phyloP scores from a whole-genome alignment of 2,113 vertebrate genomes.

The Chaetodon auriga region DNA sequence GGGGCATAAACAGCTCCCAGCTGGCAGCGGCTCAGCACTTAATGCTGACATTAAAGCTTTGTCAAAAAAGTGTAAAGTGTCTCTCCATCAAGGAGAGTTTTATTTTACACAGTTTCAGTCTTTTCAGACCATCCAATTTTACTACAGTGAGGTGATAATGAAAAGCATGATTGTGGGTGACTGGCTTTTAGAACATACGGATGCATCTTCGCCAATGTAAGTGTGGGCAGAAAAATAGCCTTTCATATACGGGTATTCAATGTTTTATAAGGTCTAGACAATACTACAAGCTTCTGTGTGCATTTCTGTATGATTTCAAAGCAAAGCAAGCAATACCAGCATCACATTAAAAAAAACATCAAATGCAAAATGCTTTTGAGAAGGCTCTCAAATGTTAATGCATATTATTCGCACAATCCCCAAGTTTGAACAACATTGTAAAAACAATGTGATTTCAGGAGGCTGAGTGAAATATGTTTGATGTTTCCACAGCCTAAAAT shows the following conservation, averaged over 20 bases:
- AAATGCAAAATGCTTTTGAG: neutral
- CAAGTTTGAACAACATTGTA: neutral
- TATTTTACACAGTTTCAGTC: conserved; percentile 61
- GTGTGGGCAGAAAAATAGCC: conserved; percentile 37
- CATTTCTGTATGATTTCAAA: conserved; percentile 13
- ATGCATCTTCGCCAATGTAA: conserved; percentile 22
- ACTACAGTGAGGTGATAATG: conserved; percentile 60
- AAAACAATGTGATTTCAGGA: conserved; percentile 12
- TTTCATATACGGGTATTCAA: conserved; percentile 22
- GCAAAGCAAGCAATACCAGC: neutral
- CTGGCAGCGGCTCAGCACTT: conserved; percentile 75
- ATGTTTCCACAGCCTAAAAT: neutral
- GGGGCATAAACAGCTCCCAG: conserved; percentile 74
- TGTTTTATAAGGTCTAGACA: conserved; percentile 15
- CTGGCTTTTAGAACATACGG: conserved; percentile 56
- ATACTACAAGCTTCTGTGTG: neutral
- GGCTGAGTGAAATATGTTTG: neutral
- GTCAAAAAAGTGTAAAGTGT: conserved; percentile 69
- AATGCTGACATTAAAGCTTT: conserved; percentile 81
- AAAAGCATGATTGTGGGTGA: conserved; percentile 51
- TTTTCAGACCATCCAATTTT: conserved; percentile 64
- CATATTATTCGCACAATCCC: neutral
- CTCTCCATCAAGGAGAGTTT: conserved; percentile 74
- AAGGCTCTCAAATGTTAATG: conserved; percentile 2
- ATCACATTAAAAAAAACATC: conserved; percentile 17